phyloP scores from a whole-genome alignment of 2,888 invertebrate genomes.

The Metallyticus violacea region DNA sequence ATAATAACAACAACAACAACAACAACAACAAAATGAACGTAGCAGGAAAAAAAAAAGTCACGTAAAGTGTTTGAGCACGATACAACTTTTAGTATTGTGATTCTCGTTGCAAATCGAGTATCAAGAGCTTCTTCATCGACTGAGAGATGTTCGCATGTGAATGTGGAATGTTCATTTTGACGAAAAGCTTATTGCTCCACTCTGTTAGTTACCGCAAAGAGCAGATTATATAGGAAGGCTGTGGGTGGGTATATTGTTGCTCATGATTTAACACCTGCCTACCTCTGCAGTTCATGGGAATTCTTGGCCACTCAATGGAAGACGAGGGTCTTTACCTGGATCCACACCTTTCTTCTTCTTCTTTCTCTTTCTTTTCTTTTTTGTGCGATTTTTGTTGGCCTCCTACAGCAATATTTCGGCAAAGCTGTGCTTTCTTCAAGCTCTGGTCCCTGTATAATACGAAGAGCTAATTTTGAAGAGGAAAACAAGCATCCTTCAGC shows the following conservation, averaged over 20 bases:
- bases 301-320: neutral
- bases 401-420: neutral
- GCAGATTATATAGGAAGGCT: neutral
- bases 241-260: neutral
- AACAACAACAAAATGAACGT: too few species aligned
- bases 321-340: neutral
- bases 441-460: neutral
- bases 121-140: too few species aligned
- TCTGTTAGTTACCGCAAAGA: neutral
- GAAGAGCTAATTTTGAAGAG: neutral
- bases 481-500: too few species aligned
- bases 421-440: neutral
- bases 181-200: too few species aligned
- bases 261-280: neutral
- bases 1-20: too few species aligned
- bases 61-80: too few species aligned
- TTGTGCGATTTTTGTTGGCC: neutral
- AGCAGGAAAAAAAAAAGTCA: too few species aligned
- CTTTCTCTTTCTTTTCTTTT: neutral
- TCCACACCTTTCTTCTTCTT: neutral
- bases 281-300: too few species aligned
- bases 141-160: too few species aligned
- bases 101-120: too few species aligned
- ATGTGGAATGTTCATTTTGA: too few species aligned
- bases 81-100: too few species aligned